phyloP scores from a whole-genome alignment of 2,888 invertebrate species.

The Cistogaster globosa region DNA sequence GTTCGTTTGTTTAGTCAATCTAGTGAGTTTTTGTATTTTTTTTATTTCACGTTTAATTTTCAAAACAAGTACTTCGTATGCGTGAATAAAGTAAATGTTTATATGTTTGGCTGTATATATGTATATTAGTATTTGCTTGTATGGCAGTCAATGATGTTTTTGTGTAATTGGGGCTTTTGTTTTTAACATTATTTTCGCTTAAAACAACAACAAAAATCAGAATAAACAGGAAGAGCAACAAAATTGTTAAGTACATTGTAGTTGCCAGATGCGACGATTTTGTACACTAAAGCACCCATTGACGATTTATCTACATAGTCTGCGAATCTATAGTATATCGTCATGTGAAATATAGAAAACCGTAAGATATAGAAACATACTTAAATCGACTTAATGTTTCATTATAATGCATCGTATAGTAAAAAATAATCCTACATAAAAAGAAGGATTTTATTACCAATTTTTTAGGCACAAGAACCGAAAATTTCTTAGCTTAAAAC shows the following conservation, averaged over 20 bases:
- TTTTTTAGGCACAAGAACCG: no score
- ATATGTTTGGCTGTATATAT: not conserved
- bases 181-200: constrained; percentile 10
- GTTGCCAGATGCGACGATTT: not conserved
- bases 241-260: not conserved
- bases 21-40: constrained; percentile 8
- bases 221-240: constrained; percentile 31
- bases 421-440: no score
- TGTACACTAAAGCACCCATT: no score
- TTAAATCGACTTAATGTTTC: no score
- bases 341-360: no score
- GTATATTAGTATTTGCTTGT: not conserved
- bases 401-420: no score
- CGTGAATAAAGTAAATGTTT: no score
- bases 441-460: no score
- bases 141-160: not conserved
- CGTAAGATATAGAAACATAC: no score
- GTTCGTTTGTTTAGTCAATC: constrained; percentile 40
- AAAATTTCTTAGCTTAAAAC: no score
- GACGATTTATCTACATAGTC: no score
- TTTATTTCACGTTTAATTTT: constrained; percentile 35
- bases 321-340: no score
- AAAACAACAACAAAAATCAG: constrained; percentile 10
- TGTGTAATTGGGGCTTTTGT: constrained; percentile 30
- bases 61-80: constrained; percentile 15